These are phyloP conservation scores for Aricia artaxerxes DNA, from an alignment of 2,888 invertebrate species.

Conservation along the genomic window DNA sequence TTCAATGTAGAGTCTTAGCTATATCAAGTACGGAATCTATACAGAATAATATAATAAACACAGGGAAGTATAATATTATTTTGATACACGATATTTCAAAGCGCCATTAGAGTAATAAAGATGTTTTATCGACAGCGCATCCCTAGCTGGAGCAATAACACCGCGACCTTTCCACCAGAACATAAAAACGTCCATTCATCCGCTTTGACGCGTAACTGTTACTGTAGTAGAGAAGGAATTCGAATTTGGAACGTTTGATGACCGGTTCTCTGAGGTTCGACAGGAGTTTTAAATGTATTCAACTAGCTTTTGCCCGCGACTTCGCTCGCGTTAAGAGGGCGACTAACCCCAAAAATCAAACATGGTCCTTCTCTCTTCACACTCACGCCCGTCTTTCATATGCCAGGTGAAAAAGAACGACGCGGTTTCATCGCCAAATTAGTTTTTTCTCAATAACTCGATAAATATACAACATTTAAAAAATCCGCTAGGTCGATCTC, in stretches of 20 bases:
- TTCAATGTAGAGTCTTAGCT: too few relatives aligned
- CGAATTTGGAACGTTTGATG: background rate
- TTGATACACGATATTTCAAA: background rate
- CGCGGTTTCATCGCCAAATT: too few relatives aligned
- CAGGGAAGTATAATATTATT: background rate
- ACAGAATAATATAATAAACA: background rate
- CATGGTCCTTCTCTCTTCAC: too few relatives aligned
- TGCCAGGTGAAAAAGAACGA: too few relatives aligned
- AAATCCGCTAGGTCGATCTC: too few relatives aligned
- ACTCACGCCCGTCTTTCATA: too few relatives aligned
- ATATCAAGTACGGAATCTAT: background rate
- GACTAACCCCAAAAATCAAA: too few relatives aligned
- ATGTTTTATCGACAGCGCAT: conserved; percentile 10
- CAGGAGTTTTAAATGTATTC: too few relatives aligned
- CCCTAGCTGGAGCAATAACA: conserved; percentile 18
- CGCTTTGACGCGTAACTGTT: conserved; percentile 2
- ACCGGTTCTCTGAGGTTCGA: background rate
- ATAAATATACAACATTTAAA: too few relatives aligned
- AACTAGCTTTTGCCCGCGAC: too few relatives aligned
- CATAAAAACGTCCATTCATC: conserved; percentile 29
- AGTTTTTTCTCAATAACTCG: too few relatives aligned
- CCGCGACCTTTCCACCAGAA: conserved; percentile 11
- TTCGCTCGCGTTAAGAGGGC: too few relatives aligned
- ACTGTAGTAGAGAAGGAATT: background rate
- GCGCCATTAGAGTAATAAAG: conserved; percentile 8